Evolutionary conservation across 35 echinoderm and acorn worm species (phyloP).

Genomic region (Nesometra sesokonis): DNA sequence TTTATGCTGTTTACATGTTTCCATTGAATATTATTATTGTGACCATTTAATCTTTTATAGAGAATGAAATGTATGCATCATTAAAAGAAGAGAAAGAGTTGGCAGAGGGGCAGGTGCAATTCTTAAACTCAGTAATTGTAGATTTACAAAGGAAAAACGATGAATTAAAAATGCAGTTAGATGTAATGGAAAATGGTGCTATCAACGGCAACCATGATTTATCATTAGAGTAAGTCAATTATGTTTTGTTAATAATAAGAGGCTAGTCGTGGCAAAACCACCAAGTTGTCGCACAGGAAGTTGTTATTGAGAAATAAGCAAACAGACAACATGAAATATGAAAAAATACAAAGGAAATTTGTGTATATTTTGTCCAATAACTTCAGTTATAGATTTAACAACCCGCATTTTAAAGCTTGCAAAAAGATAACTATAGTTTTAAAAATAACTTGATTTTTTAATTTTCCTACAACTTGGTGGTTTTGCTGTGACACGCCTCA

Average conservation of each 20-base stretch:
- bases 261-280: no score
- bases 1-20: neutral
- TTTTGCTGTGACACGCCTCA: no score
- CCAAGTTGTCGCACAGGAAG: no score
- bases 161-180: conserved; percentile 54
- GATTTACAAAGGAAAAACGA: conserved; percentile 95
- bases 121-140: conserved; percentile 95
- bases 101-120: conserved; percentile 89
- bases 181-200: conserved; percentile 67
- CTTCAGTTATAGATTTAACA: no score
- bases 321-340: no score
- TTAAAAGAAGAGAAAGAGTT: conserved; percentile 90
- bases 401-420: no score
- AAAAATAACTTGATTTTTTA: no score
- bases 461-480: no score
- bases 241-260: neutral
- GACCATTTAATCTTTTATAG: conserved; percentile 19
- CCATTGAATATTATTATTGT: neutral
- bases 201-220: conserved; percentile 70
- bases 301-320: no score
- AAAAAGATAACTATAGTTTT: no score
- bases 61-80: conserved; percentile 46
- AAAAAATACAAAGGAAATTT: no score
- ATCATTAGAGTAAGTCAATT: conserved; percentile 47
- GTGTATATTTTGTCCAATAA: no score